phyloP scores from a whole-genome alignment of 2,888 invertebrate species.

The Clanis bilineata region DNA sequence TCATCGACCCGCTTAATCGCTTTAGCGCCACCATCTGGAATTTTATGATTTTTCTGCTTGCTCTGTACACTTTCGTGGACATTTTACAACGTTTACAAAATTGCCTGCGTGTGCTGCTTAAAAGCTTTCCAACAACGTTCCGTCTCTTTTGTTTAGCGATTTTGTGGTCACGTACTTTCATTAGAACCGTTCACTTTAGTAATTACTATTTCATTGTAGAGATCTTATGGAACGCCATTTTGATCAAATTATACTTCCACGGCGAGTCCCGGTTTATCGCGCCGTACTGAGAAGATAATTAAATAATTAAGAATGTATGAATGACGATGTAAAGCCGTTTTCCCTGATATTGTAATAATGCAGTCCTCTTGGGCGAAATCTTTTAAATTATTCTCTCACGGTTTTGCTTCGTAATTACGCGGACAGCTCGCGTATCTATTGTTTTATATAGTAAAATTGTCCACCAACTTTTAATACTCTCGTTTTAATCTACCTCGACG shows the following conservation, averaged over 20 bases:
- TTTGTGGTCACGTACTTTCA: constrained; percentile 27
- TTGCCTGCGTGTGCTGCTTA: constrained; percentile 62
- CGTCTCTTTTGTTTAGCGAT: constrained; percentile 36
- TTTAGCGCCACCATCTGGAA: constrained; percentile 81
- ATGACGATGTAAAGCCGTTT: constrained; percentile 76
- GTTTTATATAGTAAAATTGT: constrained; percentile 11
- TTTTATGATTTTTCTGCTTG: constrained; percentile 82
- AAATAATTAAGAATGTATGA: constrained; percentile 81
- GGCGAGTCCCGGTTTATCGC: constrained; percentile 42
- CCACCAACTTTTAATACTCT: constrained; percentile 3
- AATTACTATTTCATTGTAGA: constrained; percentile 42
- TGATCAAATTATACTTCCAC: constrained; percentile 61
- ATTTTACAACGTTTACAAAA: constrained; percentile 74
- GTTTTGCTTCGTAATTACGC: constrained; percentile 66
- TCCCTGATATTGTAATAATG: constrained; percentile 78
- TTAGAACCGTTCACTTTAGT: constrained; percentile 35
- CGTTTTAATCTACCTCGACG: neutral
- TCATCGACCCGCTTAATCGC: constrained; percentile 82
- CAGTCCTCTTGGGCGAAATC: constrained; percentile 76
- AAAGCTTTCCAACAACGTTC: constrained; percentile 48
- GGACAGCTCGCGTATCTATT: constrained; percentile 31
- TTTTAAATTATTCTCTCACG: constrained; percentile 77
- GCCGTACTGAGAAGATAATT: constrained; percentile 75
- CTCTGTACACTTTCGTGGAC: constrained; percentile 76
- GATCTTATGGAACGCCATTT: constrained; percentile 58